A percentile compares a stretch with the other conserved stretches of the same genome.
Evolutionary conservation across 2,113 vertebrate genomes (phyloP).

Genomic region (Talpa occidentalis): DNA sequence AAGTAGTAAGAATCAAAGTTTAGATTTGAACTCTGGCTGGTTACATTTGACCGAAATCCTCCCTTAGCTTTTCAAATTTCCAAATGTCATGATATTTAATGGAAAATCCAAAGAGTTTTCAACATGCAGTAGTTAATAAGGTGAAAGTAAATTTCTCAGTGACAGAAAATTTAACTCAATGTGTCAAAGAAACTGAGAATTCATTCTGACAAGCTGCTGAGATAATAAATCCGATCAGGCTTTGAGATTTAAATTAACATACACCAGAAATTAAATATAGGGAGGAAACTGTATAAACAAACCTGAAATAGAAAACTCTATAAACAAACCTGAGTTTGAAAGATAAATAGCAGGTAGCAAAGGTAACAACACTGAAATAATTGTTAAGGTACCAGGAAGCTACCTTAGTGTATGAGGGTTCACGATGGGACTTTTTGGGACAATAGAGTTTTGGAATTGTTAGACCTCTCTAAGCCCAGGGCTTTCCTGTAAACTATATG

Average conservation of each 20-base stretch:
- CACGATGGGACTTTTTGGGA: fast-evolving
- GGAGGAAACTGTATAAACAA: not conserved
- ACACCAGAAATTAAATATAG: not conserved
- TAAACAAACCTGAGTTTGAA: not conserved
- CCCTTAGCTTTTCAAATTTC: not conserved
- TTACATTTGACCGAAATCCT: not conserved
- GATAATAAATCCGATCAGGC: not conserved
- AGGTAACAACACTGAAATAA: not conserved
- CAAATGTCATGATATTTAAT: not conserved
- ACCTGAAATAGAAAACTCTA: not conserved
- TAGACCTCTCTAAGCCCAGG: not conserved
- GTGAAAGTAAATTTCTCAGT: not conserved
- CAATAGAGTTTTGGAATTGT: not conserved
- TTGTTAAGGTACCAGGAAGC: not conserved
- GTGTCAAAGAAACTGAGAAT: not conserved
- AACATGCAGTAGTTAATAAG: not conserved
- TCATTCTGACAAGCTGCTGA: conserved; percentile 23
- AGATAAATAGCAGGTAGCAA: not conserved
- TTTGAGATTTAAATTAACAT: not conserved
- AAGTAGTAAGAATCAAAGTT: not conserved
- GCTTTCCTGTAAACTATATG: not conserved
- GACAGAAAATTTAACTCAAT: not conserved
- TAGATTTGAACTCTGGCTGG: not conserved
- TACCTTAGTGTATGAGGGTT: fast-evolving
- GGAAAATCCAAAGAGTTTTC: not conserved